These are phyloP conservation scores for Ephestia elutella DNA, from an alignment of 1,140 invertebrate genomes.

Conservation along the genomic window DNA sequence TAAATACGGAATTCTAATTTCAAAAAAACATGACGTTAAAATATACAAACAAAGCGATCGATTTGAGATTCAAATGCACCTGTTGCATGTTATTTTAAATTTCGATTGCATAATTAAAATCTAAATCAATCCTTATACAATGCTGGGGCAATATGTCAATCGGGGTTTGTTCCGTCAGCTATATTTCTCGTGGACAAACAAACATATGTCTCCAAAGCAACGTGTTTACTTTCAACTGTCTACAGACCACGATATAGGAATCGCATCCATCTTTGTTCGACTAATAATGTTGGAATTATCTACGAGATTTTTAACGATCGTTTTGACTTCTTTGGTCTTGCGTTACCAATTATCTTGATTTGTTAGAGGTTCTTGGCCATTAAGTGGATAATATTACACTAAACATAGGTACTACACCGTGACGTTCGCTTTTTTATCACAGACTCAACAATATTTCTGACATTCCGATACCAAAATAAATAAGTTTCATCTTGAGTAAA, in stretches of 20 bases:
- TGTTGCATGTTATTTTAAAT: conserved; percentile 5
- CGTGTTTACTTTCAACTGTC: conserved; percentile 32
- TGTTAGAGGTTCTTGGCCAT: neutral
- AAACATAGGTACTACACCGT: neutral
- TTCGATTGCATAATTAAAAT: conserved; percentile 14
- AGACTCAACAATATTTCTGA: too few relatives aligned
- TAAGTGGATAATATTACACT: neutral
- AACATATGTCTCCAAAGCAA: conserved; percentile 28
- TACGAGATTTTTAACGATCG: neutral
- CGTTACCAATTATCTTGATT: conserved; percentile 1
- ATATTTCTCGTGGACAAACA: conserved; percentile 32
- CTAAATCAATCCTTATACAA: conserved; percentile 33
- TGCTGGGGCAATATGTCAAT: conserved; percentile 33
- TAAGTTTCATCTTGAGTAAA: too few relatives aligned
- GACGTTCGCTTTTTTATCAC: too few relatives aligned
- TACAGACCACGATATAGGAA: conserved; percentile 8
- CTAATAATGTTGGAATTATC: conserved; percentile 7
- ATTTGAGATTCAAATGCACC: neutral
- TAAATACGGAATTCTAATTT: neutral
- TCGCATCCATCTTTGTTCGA: conserved; percentile 10
- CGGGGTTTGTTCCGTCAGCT: conserved; percentile 24
- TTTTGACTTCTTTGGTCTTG: neutral
- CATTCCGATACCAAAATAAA: too few relatives aligned
- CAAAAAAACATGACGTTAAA: neutral
- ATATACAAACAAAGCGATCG: neutral